Conservation (phyloP, 1,140 invertebrate genomes). For the Dreissena polymorpha region DNA sequence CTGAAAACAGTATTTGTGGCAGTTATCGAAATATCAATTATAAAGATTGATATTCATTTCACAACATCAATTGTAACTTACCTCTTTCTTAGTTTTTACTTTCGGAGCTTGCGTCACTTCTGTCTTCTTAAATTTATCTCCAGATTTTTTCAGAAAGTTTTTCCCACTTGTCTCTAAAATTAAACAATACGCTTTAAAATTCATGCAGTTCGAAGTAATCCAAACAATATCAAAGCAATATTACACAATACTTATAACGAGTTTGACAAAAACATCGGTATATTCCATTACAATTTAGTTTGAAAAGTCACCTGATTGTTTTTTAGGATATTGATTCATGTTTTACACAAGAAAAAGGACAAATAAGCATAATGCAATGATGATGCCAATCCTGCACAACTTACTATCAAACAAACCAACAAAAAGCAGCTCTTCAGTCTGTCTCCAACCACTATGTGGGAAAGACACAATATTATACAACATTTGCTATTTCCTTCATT, state of each 20-base stretch:
- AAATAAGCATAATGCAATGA: no score
- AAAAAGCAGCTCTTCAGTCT: no score
- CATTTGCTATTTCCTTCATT: no score
- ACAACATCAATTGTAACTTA: constrained; percentile 15
- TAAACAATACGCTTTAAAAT: constrained; percentile 2
- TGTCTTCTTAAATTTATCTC: constrained; percentile 24
- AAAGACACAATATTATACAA: no score
- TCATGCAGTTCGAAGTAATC: not conserved
- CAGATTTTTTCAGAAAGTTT: constrained; percentile 68
- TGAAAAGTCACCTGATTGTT: not conserved
- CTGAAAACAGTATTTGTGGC: no score
- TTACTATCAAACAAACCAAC: no score
- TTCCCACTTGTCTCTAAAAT: constrained; percentile 56
- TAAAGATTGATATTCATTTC: no score
- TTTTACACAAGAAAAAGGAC: constrained; percentile 3
- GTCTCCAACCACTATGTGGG: no score
- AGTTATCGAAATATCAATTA: no score
- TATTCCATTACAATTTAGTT: not conserved
- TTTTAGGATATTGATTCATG: not conserved
- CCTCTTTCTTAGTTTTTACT: constrained; percentile 53
- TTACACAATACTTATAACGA: not conserved
- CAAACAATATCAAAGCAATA: not conserved
- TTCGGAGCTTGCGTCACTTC: constrained; percentile 5
- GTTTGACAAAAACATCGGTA: not conserved
- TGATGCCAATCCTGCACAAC: no score